A percentile compares a stretch with the other conserved stretches of the same genome.
Evolutionary conservation across 2,888 invertebrate species (phyloP).

Genomic region (Monochamus alternatus): DNA sequence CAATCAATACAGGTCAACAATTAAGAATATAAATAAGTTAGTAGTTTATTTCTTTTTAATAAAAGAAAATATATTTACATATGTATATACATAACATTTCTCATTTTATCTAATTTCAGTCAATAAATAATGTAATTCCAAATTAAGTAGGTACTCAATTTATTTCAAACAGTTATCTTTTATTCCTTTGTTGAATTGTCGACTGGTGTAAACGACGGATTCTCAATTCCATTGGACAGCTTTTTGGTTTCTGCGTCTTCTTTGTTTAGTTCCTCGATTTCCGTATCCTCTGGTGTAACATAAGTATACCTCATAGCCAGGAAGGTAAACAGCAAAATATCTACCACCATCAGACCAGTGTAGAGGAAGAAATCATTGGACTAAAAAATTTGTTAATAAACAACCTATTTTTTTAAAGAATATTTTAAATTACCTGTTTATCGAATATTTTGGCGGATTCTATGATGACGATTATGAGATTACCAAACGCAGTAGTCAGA

Average conservation of each 20-base stretch:
- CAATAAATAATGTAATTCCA: constrained; percentile 18
- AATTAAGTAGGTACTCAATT: not conserved
- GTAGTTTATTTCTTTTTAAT: constrained; percentile 20
- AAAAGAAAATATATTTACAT: constrained; percentile 31
- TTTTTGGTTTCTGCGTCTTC: constrained; percentile 17
- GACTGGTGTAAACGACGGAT: constrained; percentile 39
- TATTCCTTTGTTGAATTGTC: constrained; percentile 18
- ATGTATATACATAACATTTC: constrained; percentile 23
- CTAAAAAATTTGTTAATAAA: constrained; percentile 74
- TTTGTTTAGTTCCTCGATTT: constrained; percentile 33
- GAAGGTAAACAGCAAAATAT: constrained; percentile 86
- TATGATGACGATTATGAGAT: constrained; percentile 92
- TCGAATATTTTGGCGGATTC: constrained; percentile 85
- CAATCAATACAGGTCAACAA: no score
- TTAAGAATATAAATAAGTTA: not conserved
- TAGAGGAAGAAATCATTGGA: constrained; percentile 91
- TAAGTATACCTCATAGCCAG: constrained; percentile 89
- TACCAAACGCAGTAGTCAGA: constrained; percentile 93
- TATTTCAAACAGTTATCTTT: not conserved
- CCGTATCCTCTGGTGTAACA: constrained; percentile 68
- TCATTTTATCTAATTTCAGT: constrained; percentile 1
- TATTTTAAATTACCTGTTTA: constrained; percentile 76
- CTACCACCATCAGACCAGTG: constrained; percentile 87
- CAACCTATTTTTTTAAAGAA: constrained; percentile 30
- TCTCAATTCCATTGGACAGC: constrained; percentile 44